Conservation (phyloP, 2,888 invertebrate species). For the Xanthia togata region DNA sequence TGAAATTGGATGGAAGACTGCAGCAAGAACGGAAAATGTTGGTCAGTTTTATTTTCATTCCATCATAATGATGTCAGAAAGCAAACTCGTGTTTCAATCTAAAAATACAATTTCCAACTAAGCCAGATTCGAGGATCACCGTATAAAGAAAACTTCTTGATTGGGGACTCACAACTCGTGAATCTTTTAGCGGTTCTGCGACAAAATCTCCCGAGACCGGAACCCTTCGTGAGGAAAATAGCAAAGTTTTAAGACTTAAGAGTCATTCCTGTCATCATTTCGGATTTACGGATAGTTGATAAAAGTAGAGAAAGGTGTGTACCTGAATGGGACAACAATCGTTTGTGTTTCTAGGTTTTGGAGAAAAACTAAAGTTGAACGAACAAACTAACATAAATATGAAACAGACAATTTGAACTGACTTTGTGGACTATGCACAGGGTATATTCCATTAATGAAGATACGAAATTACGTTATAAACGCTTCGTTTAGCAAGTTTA, state of each 20-base stretch:
- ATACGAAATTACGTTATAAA: constrained; percentile 33
- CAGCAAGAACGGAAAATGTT: background rate
- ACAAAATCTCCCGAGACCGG: constrained; percentile 66
- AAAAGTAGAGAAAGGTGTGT: constrained; percentile 55
- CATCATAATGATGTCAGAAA: constrained; percentile 19
- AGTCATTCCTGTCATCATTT: constrained; percentile 69
- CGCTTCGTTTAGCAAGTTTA: constrained; percentile 37
- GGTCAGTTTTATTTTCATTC: constrained; percentile 1
- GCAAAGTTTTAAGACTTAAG: constrained; percentile 69
- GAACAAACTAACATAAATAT: constrained; percentile 2
- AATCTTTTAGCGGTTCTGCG: constrained; percentile 71
- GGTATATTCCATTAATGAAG: constrained; percentile 40
- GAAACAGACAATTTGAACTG: constrained; percentile 7
- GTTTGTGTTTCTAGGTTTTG: constrained; percentile 16
- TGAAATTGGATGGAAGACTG: no score
- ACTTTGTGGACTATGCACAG: constrained; percentile 5
- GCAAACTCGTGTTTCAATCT: constrained; percentile 36
- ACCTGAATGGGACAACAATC: constrained; percentile 16
- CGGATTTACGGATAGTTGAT: constrained; percentile 62
- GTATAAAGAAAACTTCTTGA: constrained; percentile 65
- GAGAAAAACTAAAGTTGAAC: background rate
- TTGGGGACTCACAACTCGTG: constrained; percentile 66
- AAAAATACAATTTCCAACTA: constrained; percentile 39
- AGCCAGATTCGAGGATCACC: constrained; percentile 35
- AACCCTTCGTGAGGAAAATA: constrained; percentile 69